phyloP scores from a whole-genome alignment of 2,113 vertebrate genomes.

The Oxyura jamaicensis region DNA sequence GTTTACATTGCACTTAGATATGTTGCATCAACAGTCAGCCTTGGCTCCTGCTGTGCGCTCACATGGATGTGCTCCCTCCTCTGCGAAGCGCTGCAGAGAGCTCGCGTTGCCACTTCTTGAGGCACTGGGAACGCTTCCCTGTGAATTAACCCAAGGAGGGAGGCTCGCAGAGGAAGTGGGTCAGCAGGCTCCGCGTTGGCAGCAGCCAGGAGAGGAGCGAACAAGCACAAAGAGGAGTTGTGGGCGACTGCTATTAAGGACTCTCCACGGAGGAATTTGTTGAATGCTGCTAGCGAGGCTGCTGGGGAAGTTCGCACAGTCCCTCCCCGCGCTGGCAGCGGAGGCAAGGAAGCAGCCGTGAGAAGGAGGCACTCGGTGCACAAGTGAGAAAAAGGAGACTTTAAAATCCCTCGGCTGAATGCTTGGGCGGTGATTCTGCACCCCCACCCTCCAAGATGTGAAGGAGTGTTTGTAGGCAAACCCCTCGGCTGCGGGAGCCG shows the following conservation, averaged over 20 bases:
- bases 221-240: background rate
- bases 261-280: background rate
- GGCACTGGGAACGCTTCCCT: background rate
- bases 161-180: background rate
- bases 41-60: background rate
- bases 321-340: background rate
- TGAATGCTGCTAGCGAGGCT: background rate
- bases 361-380: background rate
- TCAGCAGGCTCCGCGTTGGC: slow-evolving; percentile 15
- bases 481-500: fast-evolving
- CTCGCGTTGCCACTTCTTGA: background rate
- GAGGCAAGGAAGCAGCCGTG: background rate
- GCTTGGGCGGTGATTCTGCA: background rate
- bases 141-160: background rate
- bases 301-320: background rate
- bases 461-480: background rate
- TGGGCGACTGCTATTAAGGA: background rate
- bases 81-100: background rate
- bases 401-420: background rate
- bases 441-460: background rate
- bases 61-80: background rate
- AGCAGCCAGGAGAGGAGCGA: background rate
- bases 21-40: background rate
- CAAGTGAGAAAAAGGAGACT: background rate
- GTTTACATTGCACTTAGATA: background rate